Evolutionary conservation across 1,140 invertebrate species (phyloP).

Genomic region (Drosophila parabipectinata): DNA sequence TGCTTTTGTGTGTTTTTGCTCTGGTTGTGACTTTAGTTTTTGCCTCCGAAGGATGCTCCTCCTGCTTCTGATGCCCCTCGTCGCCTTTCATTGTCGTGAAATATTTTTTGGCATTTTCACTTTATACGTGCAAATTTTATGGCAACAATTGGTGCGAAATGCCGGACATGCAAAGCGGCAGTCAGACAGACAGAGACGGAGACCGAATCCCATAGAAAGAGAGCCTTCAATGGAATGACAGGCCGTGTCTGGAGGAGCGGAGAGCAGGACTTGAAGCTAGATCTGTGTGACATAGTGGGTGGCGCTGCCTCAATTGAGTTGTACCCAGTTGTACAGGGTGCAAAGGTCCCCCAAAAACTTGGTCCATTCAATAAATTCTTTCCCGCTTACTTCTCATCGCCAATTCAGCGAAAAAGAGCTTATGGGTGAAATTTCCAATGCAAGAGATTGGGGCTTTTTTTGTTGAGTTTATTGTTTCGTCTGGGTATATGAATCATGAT

Average conservation of each 20-base stretch:
- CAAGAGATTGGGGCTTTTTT: slow-evolving; percentile 27
- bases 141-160: slow-evolving; percentile 81
- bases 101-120: slow-evolving; percentile 78
- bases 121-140: slow-evolving; percentile 81
- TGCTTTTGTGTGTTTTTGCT: slow-evolving; percentile 39
- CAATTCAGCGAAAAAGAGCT: slow-evolving; percentile 16
- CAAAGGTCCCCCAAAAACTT: slow-evolving; percentile 26
- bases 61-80: slow-evolving; percentile 21
- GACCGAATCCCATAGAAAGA: neutral
- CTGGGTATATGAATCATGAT: slow-evolving; percentile 25
- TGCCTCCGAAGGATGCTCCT: slow-evolving; percentile 24
- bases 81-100: slow-evolving; percentile 65
- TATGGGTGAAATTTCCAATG: slow-evolving; percentile 23
- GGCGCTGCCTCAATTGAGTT: slow-evolving; percentile 41
- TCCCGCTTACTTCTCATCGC: slow-evolving; percentile 23
- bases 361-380: slow-evolving; percentile 15
- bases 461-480: neutral
- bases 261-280: slow-evolving; percentile 15
- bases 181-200: neutral
- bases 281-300: slow-evolving; percentile 34
- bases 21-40: slow-evolving; percentile 37
- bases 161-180: slow-evolving; percentile 71
- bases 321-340: slow-evolving; percentile 33
- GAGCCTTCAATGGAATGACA: slow-evolving; percentile 29
- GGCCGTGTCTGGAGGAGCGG: slow-evolving; percentile 37